These are phyloP conservation scores for Garrulus glandarius DNA, from an alignment of 2,797 vertebrate genomes.

Conservation along the genomic window DNA sequence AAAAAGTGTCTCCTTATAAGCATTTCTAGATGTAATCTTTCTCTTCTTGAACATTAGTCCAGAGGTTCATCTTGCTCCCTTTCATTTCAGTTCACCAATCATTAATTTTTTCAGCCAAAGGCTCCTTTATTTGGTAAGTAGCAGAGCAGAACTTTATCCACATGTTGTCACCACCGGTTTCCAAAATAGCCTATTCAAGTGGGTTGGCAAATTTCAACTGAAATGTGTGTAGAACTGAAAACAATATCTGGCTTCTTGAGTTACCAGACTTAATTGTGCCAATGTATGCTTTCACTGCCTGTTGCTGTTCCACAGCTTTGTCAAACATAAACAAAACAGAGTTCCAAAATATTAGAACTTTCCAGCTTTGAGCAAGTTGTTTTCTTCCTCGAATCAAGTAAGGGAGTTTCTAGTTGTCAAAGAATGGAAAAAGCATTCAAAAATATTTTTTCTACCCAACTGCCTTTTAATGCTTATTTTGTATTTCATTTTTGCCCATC, in stretches of 20 bases:
- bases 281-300: constrained; percentile 59
- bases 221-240: constrained; percentile 43
- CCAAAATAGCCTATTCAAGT: constrained; percentile 56
- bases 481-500: background rate
- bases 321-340: constrained; percentile 55
- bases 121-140: constrained; percentile 48
- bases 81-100: constrained; percentile 24
- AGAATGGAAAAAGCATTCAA: constrained; percentile 44
- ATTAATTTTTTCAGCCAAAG: constrained; percentile 33
- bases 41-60: background rate
- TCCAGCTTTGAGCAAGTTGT: constrained; percentile 58
- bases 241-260: constrained; percentile 63
- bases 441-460: constrained; percentile 33
- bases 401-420: constrained; percentile 52
- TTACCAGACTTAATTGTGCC: constrained; percentile 60
- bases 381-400: constrained; percentile 31
- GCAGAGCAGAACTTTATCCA: constrained; percentile 53
- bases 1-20: background rate
- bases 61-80: background rate
- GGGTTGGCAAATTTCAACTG: constrained; percentile 35
- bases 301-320: constrained; percentile 54
- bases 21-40: background rate
- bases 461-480: background rate
- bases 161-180: constrained; percentile 55
- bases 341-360: constrained; percentile 60